phyloP scores from a whole-genome alignment of 2,113 vertebrate genomes.

The Clinocottus analis region DNA sequence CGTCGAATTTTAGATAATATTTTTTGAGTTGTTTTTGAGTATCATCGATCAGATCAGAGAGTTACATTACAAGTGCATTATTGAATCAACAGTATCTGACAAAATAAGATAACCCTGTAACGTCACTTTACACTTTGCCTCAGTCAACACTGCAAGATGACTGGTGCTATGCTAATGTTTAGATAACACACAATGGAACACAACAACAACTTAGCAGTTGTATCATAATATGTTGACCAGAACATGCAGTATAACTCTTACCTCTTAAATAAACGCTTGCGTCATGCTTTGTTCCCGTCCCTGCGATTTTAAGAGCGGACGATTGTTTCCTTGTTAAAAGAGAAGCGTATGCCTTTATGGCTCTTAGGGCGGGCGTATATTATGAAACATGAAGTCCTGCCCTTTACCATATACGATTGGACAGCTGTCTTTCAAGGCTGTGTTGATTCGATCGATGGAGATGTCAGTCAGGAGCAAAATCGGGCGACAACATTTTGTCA shows the following conservation, averaged over 20 bases:
- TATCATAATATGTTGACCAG: not conserved
- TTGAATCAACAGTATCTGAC: not conserved
- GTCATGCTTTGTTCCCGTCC: not conserved
- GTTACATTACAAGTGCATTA: not conserved
- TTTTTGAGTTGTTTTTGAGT: not conserved
- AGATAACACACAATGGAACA: not conserved
- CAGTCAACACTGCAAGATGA: not conserved
- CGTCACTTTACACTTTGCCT: not conserved
- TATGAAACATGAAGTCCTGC: constrained; percentile 23
- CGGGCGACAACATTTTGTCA: constrained; percentile 29
- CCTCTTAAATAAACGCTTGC: constrained; percentile 9
- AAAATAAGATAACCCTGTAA: not conserved
- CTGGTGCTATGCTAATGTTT: not conserved
- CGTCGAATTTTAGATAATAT: not conserved
- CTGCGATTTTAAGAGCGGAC: not conserved
- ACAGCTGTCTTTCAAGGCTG: not conserved
- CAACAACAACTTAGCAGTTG: not conserved
- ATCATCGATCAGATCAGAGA: not conserved
- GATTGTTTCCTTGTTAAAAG: not conserved
- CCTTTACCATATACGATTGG: constrained; percentile 50
- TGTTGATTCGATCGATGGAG: not conserved
- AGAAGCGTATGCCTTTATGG: accelerated
- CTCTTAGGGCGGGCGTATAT: not conserved
- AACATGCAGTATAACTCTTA: not conserved
- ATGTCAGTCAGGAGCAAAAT: constrained; percentile 48